Base-by-base conservation (phyloP, 2,888 invertebrate genomes). In the Lithosia quadra region DNA sequence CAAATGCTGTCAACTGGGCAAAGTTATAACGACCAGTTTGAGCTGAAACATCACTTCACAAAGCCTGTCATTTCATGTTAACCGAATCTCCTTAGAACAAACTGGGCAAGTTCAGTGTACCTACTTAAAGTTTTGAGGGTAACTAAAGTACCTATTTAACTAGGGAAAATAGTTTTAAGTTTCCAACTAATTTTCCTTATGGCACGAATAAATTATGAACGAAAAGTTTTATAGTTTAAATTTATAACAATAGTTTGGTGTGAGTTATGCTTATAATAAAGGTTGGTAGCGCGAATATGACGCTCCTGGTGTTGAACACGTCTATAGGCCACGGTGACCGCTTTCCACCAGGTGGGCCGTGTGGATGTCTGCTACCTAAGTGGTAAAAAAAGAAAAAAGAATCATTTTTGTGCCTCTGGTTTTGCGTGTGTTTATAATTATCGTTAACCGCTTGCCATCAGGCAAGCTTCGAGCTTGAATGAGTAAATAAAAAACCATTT, bases 151-250 rank as follows among this genome's bases (percentile, higher is more conserved):
- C 53, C 49, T 53, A 63, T 63, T 63, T 63, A 39, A 34, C 33
- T 57, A 21, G 55, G 55, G 56, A 57, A 56, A 64, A 56, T 64
- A 36, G 64, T 55, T 64, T 39, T 21, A 10, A 39, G 55, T 64
- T 36, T 34, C 8, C n/a, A 53, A 57, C 56, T 39, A 64, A 56
- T 64, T 36, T 64, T 53, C 63, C 22, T 34, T 34, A 5, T 55
- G 21, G 22, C 21, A 34, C 34, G 33, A 63, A 63, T 53, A 22
- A 60, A 60, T 60, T 39, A 60, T 24, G 36, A 24, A 36, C 22
- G 24, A 60, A 36, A 22, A 10, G 60, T 21, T 39, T 60, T 34
- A 33, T n/a, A 58, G 15, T 18, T 33, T 21, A 28, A 33, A n/a
- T 58, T 58, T 58, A 58, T 33, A 58, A 58, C n/a, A 34, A 34